Percentiles rank a stretch among this genome's conserved stretches.
These are phyloP conservation scores for Aurelia aurita DNA, from an alignment of 30 jellyfish, hydroid and myxozoan species.

Conservation along the genomic window DNA sequence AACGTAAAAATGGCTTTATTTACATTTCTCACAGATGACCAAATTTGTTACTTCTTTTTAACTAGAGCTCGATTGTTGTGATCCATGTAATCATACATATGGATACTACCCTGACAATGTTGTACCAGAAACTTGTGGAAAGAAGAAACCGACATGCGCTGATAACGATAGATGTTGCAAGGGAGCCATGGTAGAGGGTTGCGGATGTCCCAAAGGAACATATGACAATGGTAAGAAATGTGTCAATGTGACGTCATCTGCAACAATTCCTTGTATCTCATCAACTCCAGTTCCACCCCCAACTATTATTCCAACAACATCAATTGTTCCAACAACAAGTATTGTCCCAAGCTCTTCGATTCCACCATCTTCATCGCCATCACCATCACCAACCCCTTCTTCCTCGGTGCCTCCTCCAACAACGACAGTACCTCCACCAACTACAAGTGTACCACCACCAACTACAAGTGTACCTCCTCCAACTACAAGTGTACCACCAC, in stretches of 20 bases:
- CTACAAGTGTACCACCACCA: slow-evolving; percentile 32
- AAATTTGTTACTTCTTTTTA: slow-evolving; percentile 4
- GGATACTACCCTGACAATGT: slow-evolving; percentile 93
- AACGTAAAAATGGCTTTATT: background rate
- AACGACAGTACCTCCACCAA: slow-evolving; percentile 8
- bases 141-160: slow-evolving; percentile 52
- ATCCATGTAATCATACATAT: slow-evolving; percentile 91
- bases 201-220: slow-evolving; percentile 96
- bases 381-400: slow-evolving; percentile 47
- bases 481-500: background rate
- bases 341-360: background rate
- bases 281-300: slow-evolving; percentile 51
- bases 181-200: slow-evolving; percentile 96
- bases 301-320: slow-evolving; percentile 17
- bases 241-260: slow-evolving; percentile 28
- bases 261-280: slow-evolving; percentile 14
- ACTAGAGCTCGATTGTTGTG: slow-evolving; percentile 93
- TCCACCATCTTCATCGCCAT: slow-evolving; percentile 7
- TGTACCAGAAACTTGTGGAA: slow-evolving; percentile 73
- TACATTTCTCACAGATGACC: background rate
- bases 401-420: slow-evolving; percentile 1
- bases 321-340: slow-evolving; percentile 18
- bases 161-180: slow-evolving; percentile 85
- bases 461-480: slow-evolving; percentile 12
- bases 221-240: slow-evolving; percentile 91